Conservation (phyloP, 2,797 vertebrate species). For the Pteronotus mesoamericanus region DNA sequence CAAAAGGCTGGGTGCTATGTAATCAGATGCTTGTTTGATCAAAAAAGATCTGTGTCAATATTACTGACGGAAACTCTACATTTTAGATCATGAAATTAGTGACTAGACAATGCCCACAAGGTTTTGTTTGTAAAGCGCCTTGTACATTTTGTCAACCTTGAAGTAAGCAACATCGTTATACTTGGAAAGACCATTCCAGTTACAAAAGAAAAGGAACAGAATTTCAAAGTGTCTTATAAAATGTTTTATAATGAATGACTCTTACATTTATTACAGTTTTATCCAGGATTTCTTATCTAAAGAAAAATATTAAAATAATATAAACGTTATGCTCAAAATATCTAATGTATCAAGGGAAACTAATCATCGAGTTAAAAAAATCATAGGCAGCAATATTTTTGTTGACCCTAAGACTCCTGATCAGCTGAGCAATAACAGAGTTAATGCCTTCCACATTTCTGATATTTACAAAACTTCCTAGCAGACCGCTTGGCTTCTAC, state of each 20-base stretch:
- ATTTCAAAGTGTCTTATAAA: background rate
- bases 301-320: constrained; percentile 35
- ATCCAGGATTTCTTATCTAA: background rate
- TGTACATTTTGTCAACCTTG: background rate
- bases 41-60: background rate
- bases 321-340: background rate
- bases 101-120: background rate
- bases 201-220: constrained; percentile 9
- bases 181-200: background rate
- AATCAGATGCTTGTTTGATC: background rate
- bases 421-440: constrained; percentile 2
- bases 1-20: background rate
- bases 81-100: background rate
- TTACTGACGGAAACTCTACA: background rate
- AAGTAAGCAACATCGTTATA: background rate
- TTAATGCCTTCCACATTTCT: background rate
- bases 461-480: background rate
- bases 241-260: background rate
- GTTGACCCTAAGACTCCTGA: background rate
- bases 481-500: background rate
- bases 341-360: background rate
- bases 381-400: background rate
- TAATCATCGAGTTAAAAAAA: background rate
- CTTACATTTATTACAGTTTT: background rate
- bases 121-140: background rate